phyloP scores from a whole-genome alignment of 2,888 invertebrate genomes.

The Ernsta delagoae region DNA sequence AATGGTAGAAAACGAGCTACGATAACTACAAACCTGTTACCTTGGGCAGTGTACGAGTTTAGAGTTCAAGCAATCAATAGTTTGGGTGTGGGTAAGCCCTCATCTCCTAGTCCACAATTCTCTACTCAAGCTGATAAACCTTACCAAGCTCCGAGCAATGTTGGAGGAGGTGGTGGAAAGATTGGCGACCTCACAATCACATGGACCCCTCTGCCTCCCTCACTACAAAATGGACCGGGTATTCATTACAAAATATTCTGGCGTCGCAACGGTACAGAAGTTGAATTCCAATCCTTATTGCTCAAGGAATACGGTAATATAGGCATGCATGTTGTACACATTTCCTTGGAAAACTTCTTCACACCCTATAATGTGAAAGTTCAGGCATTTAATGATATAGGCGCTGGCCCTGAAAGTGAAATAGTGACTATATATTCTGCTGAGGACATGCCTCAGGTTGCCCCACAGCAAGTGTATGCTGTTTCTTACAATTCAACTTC shows the following conservation, averaged over 20 bases:
- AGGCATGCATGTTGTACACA: conserved; percentile 91
- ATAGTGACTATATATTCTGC: conserved; percentile 92
- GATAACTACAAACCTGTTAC: conserved; percentile 89
- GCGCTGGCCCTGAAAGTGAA: conserved; percentile 92
- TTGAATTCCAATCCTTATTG: conserved; percentile 90
- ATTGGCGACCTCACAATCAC: conserved; percentile 96
- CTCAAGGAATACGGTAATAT: conserved; percentile 90
- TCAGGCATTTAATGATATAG: conserved; percentile 92
- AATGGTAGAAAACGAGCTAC: conserved; percentile 91
- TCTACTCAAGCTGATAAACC: conserved; percentile 93
- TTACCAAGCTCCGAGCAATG: conserved; percentile 89
- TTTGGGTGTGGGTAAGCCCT: conserved; percentile 92
- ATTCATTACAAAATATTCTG: conserved; percentile 96
- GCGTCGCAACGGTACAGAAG: conserved; percentile 89
- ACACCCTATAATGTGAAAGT: conserved; percentile 94
- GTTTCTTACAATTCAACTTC: conserved; percentile 95
- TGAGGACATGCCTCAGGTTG: conserved; percentile 96
- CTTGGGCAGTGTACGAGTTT: conserved; percentile 96
- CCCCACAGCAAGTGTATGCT: conserved; percentile 93
- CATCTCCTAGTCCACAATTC: conserved; percentile 93
- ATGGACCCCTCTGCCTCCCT: conserved; percentile 91
- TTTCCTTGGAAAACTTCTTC: conserved; percentile 90
- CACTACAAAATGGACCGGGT: conserved; percentile 95
- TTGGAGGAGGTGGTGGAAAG: conserved; percentile 98
- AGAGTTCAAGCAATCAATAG: conserved; percentile 94